These are phyloP conservation scores for Solea solea DNA, from an alignment of 2,113 vertebrate species.

Conservation along the genomic window DNA sequence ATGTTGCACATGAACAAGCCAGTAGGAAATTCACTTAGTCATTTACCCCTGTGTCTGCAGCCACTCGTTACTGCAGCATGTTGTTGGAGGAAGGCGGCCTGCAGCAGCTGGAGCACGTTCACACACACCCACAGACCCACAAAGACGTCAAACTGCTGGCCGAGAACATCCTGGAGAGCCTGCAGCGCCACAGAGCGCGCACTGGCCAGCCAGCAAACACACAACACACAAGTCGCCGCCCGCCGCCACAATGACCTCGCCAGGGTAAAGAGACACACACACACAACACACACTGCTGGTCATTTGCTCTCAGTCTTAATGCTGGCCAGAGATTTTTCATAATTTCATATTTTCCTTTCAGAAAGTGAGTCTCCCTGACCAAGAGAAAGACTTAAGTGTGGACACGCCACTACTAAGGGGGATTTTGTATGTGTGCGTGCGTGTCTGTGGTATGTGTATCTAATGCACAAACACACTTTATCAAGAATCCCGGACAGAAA, in stretches of 20 bases:
- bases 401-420: slow-evolving; percentile 15
- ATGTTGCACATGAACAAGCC: no score
- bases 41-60: slow-evolving; percentile 71
- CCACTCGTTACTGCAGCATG: slow-evolving; percentile 97
- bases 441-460: slow-evolving; percentile 7
- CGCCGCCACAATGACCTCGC: slow-evolving; percentile 30
- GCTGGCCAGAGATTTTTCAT: not conserved
- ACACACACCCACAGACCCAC: slow-evolving; percentile 89
- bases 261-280: slow-evolving; percentile 36
- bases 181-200: slow-evolving; percentile 90
- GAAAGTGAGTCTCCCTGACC: slow-evolving; percentile 45
- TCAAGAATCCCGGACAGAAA: slow-evolving; percentile 31
- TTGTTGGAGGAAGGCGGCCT: slow-evolving; percentile 96
- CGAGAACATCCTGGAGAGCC: slow-evolving; percentile 91
- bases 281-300: not conserved
- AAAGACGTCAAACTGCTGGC: slow-evolving; percentile 89
- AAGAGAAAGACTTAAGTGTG: slow-evolving; percentile 9
- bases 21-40: not conserved
- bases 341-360: slow-evolving; percentile 40
- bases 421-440: slow-evolving; percentile 15
- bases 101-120: slow-evolving; percentile 90
- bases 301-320: not conserved
- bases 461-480: slow-evolving; percentile 29
- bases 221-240: slow-evolving; percentile 32
- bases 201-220: slow-evolving; percentile 82